Base-by-base conservation (phyloP, 2,888 invertebrate species). In the Microplitis deprimator region DNA sequence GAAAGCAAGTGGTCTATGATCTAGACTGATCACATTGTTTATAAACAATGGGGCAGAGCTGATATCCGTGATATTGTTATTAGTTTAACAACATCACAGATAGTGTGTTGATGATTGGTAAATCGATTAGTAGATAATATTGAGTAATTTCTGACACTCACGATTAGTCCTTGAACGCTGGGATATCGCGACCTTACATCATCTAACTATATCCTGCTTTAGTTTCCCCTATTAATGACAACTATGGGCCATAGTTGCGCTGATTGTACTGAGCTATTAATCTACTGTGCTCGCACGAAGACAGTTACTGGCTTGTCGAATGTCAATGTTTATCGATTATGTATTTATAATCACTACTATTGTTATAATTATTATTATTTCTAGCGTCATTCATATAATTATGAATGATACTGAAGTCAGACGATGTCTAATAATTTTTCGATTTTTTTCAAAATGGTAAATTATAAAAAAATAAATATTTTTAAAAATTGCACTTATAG, bases 101-200 rank as follows among this genome's bases (percentile, higher is more conserved):
- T 1, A 13, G 50, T 8, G 50, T 50, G 13, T 13, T 29, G 65
- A 65, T 65, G 65, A 65, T 29, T 50, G 50, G 50, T 8, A 50
- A 65, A 65, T 65, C 65, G 65, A 65, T 65, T 65, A 13, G 29
- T 10, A 13, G 20, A 29, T 29, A 65, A 65, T 38, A 13, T 38
- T 13, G 38, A 65, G 65, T 38, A 65, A 29, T 65, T 38, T 29
- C 65, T 65, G 65, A 13, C 17, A 65, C 29, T 65, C 29, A 38
- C 29, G 65, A 20, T 65, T 65, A 29, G 38, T 65, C 65, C 65
- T 65, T 65, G 65, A 65, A 65, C 20, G 8, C 50, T 8, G 50
- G 29, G 65, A 65, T 65, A 65, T 65, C 29, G 29, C 29, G 65
- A 65, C 65, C 65, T 65, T 65, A 65, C 29, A 38, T 65, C 65